These are phyloP conservation scores for Drosophila azteca DNA, from an alignment of 1,140 invertebrate genomes.

Conservation along the genomic window DNA sequence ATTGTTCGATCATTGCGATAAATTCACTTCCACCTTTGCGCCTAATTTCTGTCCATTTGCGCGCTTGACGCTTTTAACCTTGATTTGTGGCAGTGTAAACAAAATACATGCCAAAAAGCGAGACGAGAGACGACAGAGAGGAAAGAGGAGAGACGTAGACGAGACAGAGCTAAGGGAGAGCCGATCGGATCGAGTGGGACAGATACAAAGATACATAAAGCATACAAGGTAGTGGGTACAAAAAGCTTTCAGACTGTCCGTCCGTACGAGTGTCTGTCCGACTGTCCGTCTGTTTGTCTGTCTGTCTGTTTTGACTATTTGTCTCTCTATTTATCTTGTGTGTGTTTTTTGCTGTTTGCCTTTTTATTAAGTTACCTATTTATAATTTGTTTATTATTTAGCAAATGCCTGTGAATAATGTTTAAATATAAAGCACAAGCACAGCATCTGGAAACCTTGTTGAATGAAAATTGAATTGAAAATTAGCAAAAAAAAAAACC, in stretches of 20 bases:
- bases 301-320: slow-evolving; percentile 54
- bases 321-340: slow-evolving; percentile 34
- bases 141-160: slow-evolving; percentile 1
- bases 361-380: slow-evolving; percentile 81
- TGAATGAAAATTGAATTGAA: slow-evolving; percentile 44
- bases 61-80: slow-evolving; percentile 77
- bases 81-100: slow-evolving; percentile 76
- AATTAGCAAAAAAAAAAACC: slow-evolving; percentile 3
- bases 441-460: slow-evolving; percentile 52
- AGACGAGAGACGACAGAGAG: slow-evolving; percentile 6
- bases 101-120: slow-evolving; percentile 48
- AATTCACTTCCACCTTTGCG: slow-evolving; percentile 72
- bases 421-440: slow-evolving; percentile 59
- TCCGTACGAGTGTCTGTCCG: slow-evolving; percentile 52
- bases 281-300: slow-evolving; percentile 52
- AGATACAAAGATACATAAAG: slow-evolving; percentile 55
- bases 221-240: slow-evolving; percentile 54
- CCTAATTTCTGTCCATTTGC: slow-evolving; percentile 60
- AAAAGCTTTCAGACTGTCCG: slow-evolving; percentile 72
- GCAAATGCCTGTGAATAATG: slow-evolving; percentile 74
- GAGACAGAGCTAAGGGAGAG: slow-evolving; percentile 13
- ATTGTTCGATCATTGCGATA: slow-evolving; percentile 76
- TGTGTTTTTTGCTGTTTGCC: slow-evolving; percentile 30
- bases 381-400: slow-evolving; percentile 82
- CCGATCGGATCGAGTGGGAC: slow-evolving; percentile 29